A percentile compares a stretch with the other conserved stretches of the same genome.
phyloP scores from a whole-genome alignment of 2,888 invertebrate species.

The Lithophane ornitopus region DNA sequence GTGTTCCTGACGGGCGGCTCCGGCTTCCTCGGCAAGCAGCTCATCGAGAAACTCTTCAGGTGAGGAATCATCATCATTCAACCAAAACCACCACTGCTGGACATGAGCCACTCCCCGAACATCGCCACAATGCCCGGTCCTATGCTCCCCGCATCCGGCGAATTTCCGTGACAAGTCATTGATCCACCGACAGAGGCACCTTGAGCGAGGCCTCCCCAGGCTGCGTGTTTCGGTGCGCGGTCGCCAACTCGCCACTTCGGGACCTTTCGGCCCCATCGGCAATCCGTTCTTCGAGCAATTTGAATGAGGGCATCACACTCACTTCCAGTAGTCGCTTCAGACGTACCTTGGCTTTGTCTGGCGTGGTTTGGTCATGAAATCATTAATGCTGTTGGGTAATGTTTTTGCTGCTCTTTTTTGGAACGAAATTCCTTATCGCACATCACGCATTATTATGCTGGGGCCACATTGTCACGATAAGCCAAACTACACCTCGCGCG shows the following conservation, averaged over 20 bases:
- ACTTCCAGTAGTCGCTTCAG: background rate
- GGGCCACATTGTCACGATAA: too few relatives aligned
- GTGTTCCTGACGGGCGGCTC: constrained; percentile 96
- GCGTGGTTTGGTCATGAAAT: background rate
- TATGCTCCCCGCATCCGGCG: background rate
- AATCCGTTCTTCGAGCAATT: background rate
- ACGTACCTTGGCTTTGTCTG: too few relatives aligned
- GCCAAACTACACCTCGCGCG: too few relatives aligned
- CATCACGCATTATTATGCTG: too few relatives aligned
- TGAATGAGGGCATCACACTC: background rate
- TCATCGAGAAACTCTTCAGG: constrained; percentile 95
- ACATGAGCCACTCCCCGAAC: too few relatives aligned
- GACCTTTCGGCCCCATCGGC: too few relatives aligned
- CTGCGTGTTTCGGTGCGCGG: too few relatives aligned
- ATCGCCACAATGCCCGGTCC: background rate
- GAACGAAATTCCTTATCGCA: too few relatives aligned
- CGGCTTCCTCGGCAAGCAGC: constrained; percentile 97
- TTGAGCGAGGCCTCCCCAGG: background rate
- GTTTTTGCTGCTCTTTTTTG: too few relatives aligned
- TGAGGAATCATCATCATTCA: constrained; percentile 27
- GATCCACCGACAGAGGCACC: background rate
- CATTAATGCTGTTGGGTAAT: too few relatives aligned
- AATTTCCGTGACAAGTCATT: background rate
- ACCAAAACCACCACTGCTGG: background rate
- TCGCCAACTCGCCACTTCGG: too few relatives aligned